phyloP scores from a whole-genome alignment of 2,797 vertebrate genomes.

The Onychomys torridus region DNA sequence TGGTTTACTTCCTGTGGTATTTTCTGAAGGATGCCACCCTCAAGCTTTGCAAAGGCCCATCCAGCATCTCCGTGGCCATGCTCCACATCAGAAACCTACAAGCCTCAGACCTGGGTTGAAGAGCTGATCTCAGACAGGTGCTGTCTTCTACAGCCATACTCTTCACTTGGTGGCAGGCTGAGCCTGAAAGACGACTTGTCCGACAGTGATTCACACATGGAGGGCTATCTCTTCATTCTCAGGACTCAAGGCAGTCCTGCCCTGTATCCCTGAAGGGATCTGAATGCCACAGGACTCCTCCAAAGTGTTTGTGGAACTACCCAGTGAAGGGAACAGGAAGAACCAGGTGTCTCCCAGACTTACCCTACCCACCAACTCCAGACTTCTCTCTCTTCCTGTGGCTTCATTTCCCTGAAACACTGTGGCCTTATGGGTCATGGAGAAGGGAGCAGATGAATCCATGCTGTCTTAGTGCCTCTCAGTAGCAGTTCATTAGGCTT shows the following conservation, averaged over 20 bases:
- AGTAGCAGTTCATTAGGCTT: not conserved
- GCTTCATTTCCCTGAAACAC: not conserved
- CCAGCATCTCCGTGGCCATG: not conserved
- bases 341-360: not conserved
- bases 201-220: no score
- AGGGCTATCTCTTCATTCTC: not conserved
- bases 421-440: not conserved
- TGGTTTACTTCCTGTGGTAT: no score
- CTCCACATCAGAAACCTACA: not conserved
- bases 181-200: not conserved
- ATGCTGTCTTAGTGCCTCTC: not conserved
- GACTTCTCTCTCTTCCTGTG: not conserved
- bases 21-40: rapidly evolving
- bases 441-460: not conserved
- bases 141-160: not conserved
- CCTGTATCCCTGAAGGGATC: no score
- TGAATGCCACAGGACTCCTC: not conserved
- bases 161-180: not conserved
- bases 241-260: no score
- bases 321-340: not conserved
- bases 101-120: no score
- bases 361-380: not conserved
- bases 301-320: not conserved
- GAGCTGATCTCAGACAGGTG: not conserved
- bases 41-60: not conserved